Conservation (phyloP, 2,888 invertebrate species). For the Cetonia aurata region DNA sequence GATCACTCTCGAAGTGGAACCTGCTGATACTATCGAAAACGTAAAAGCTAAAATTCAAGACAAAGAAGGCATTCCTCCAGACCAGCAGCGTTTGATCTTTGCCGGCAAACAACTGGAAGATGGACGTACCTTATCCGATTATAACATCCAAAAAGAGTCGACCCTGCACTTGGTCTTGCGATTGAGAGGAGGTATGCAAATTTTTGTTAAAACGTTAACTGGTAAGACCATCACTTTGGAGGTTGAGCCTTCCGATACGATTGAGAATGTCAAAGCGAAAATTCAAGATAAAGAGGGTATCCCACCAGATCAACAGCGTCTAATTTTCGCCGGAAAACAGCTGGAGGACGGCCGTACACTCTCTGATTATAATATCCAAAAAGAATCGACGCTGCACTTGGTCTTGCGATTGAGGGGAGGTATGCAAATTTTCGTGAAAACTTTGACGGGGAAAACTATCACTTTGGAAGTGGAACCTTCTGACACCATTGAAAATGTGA, state of each 20-base stretch:
- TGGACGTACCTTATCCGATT: constrained; percentile 85
- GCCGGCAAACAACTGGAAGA: constrained; percentile 96
- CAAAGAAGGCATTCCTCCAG: constrained; percentile 92
- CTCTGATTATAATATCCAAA: constrained; percentile 76
- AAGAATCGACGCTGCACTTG: constrained; percentile 72
- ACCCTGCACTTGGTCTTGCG: constrained; percentile 95
- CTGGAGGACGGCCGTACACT: constrained; percentile 77
- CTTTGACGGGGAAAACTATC: constrained; percentile 72
- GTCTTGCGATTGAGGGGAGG: constrained; percentile 75
- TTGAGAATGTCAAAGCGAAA: constrained; percentile 73
- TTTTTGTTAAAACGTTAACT: constrained; percentile 73
- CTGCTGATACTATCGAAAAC: constrained; percentile 73
- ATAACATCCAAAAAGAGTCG: constrained; percentile 93
- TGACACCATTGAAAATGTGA: constrained; percentile 74
- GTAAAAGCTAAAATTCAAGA: constrained; percentile 84
- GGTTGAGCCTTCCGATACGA: constrained; percentile 72
- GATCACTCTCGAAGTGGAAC: constrained; percentile 82
- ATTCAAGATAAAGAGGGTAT: constrained; percentile 71
- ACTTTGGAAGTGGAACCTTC: constrained; percentile 72
- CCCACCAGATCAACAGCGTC: constrained; percentile 73
- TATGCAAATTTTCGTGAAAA: constrained; percentile 77
- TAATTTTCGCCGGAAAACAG: constrained; percentile 77
- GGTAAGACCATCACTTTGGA: constrained; percentile 72
- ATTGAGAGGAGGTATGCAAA: constrained; percentile 88
- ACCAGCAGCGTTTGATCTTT: constrained; percentile 91